Evolutionary conservation across 2,797 vertebrate genomes (phyloP), one percentile per base, ranked within the genome.

Genomic region (Diglossa cyanea): DNA sequence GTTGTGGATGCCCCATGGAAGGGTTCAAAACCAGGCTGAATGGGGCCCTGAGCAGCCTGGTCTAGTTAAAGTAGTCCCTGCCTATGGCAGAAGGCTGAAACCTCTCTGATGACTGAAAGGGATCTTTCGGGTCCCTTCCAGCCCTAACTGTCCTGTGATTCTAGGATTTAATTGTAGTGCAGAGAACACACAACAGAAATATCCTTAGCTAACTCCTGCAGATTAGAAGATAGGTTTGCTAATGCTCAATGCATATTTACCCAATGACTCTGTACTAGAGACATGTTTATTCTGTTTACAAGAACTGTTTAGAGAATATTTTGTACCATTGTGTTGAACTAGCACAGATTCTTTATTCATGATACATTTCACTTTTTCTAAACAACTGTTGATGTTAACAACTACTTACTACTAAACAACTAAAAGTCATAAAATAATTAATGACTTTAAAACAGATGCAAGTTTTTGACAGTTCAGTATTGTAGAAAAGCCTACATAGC

Each of bases 101-200:
- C 10, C 19, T 35, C 31, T 63, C 19, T 53, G 60, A 53, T 24
- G 31, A 24, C 20, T 15, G 31, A 35, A 53, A 30, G 19, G 12
- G 4, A 17, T 30, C 16, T 24, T 57, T 73, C 21, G 18, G 11
- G 25, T 45, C 9, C 11, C 8, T 51, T 73, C 45, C 17, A 58
- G 18, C 14, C n/a, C 30, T 15, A 53, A 60, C 60, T 0, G 0
- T 58, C 11, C 25, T 31, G 3, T 13, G 6, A 40, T 80, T 73
- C 33, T 26, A 26, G 30, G 37, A n/a, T 73, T 87, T 67, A 80
- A 55, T 13, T 70, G n/a, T n/a, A 44, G 5, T 55, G 48, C 10
- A 74, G 57, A 24, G 40, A 83, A 60, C 3, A 55, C 30, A 28
- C 10, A 63, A 45, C 17, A 55, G 20, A 84, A 84, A 55, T 42